Evolutionary conservation across 1,140 invertebrate genomes (phyloP).

Genomic region (Drosophila eugracilis): DNA sequence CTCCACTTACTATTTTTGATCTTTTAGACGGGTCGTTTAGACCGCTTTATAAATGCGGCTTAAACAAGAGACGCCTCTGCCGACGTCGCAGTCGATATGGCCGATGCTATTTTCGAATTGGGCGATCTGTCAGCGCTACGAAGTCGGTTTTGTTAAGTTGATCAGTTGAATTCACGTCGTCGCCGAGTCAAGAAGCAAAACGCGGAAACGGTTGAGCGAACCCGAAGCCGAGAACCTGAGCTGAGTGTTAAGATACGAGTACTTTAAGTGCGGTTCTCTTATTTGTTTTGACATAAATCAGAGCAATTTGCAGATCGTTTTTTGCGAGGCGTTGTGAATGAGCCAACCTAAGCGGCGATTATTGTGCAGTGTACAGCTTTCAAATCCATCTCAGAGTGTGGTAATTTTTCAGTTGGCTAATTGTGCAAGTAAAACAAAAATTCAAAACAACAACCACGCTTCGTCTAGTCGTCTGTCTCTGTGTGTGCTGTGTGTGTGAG

Average conservation of each 20-base stretch:
- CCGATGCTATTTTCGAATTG: constrained; percentile 45
- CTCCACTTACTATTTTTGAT: constrained; percentile 58
- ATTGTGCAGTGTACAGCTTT: constrained; percentile 35
- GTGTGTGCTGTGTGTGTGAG: constrained; percentile 25
- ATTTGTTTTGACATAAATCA: constrained; percentile 38
- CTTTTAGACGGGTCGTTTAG: constrained; percentile 62
- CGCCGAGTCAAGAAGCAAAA: constrained; percentile 63
- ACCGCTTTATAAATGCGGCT: constrained; percentile 56
- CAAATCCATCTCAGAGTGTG: constrained; percentile 29
- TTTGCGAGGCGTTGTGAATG: constrained; percentile 31
- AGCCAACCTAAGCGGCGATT: constrained; percentile 35
- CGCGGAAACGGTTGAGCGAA: constrained; percentile 53
- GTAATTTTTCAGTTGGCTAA: constrained; percentile 69
- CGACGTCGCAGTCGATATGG: constrained; percentile 17
- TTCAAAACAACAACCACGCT: constrained; percentile 40
- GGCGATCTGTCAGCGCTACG: constrained; percentile 65
- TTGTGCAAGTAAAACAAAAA: constrained; percentile 65
- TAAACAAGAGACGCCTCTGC: constrained; percentile 18
- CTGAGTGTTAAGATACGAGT: constrained; percentile 41
- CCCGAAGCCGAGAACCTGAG: constrained; percentile 25
- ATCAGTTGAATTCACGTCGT: constrained; percentile 65
- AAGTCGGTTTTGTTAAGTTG: constrained; percentile 31
- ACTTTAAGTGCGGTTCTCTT: constrained; percentile 10
- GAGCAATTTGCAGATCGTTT: constrained; percentile 33
- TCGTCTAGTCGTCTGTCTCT: constrained; percentile 42